phyloP scores from a whole-genome alignment of 2,888 invertebrate genomes.

The Xylota segnis region DNA sequence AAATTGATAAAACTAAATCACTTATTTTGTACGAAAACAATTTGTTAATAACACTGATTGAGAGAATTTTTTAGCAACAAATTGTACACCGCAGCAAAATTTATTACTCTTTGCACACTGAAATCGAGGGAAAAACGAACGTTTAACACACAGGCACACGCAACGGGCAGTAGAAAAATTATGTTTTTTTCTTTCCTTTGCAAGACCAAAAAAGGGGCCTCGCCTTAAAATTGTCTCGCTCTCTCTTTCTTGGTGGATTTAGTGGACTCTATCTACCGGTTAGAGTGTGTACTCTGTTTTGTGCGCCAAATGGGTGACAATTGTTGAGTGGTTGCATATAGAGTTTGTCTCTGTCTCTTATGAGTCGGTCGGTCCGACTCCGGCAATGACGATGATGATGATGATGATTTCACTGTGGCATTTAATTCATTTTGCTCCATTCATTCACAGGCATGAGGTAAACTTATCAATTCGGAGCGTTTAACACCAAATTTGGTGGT shows the following conservation, averaged over 20 bases:
- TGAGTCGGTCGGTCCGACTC: no score
- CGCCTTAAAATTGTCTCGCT: constrained; percentile 74
- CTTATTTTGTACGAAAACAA: constrained; percentile 39
- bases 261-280: constrained; percentile 22
- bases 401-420: constrained; percentile 65
- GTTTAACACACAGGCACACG: constrained; percentile 73
- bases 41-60: constrained; percentile 35
- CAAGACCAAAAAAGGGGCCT: constrained; percentile 75
- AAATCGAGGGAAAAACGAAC: constrained; percentile 53
- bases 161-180: constrained; percentile 76
- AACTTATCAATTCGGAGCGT: constrained; percentile 30
- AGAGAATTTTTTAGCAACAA: constrained; percentile 24
- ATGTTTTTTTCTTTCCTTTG: constrained; percentile 61
- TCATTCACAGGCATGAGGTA: constrained; percentile 48
- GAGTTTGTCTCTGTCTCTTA: constrained; percentile 44
- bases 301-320: constrained; percentile 50
- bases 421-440: constrained; percentile 48
- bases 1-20: not conserved
- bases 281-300: constrained; percentile 52
- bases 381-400: constrained; percentile 21
- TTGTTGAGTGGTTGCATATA: constrained; percentile 43
- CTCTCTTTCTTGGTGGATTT: constrained; percentile 48
- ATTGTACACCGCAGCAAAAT: constrained; percentile 62
- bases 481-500: constrained; percentile 73
- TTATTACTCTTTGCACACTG: constrained; percentile 65